phyloP scores from a whole-genome alignment of 2,113 vertebrate genomes.

The Triplophysa siluroides region DNA sequence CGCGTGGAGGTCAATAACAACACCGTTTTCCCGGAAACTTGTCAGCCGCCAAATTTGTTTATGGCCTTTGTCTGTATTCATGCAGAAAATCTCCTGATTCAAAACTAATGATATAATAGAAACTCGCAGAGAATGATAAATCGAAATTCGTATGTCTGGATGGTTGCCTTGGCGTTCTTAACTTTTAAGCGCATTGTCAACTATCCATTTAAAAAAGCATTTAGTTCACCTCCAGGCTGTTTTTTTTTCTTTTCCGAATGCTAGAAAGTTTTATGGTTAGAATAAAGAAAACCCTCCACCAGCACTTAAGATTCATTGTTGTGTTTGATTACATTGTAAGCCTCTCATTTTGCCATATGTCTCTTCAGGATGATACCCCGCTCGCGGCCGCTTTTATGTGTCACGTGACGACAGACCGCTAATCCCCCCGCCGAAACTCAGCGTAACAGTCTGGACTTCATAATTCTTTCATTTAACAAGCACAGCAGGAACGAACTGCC shows the following conservation, averaged over 20 bases:
- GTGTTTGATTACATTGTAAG: constrained; percentile 38
- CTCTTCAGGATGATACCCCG: constrained; percentile 22
- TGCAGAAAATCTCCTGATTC: background rate
- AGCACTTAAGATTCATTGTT: constrained; percentile 28
- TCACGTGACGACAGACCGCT: constrained; percentile 23
- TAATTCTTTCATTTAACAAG: constrained; percentile 36
- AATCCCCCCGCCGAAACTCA: constrained; percentile 22
- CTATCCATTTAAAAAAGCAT: constrained; percentile 1
- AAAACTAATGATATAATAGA: background rate
- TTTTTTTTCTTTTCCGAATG: background rate
- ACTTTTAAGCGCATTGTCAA: background rate
- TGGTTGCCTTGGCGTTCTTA: background rate
- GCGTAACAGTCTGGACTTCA: constrained; percentile 29
- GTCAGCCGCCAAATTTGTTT: constrained; percentile 6
- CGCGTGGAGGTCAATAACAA: constrained; percentile 20
- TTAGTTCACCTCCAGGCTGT: background rate
- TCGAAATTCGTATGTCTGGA: background rate
- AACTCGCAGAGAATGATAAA: background rate
- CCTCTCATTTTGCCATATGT: constrained; percentile 21
- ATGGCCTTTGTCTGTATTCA: constrained; percentile 4
- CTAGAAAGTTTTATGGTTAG: background rate
- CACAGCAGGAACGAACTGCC: constrained; percentile 49
- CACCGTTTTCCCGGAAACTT: background rate
- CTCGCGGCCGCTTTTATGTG: constrained; percentile 37
- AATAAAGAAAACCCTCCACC: constrained; percentile 23